phyloP scores from a whole-genome alignment of 1,140 invertebrate species.

The Nymphalis io region DNA sequence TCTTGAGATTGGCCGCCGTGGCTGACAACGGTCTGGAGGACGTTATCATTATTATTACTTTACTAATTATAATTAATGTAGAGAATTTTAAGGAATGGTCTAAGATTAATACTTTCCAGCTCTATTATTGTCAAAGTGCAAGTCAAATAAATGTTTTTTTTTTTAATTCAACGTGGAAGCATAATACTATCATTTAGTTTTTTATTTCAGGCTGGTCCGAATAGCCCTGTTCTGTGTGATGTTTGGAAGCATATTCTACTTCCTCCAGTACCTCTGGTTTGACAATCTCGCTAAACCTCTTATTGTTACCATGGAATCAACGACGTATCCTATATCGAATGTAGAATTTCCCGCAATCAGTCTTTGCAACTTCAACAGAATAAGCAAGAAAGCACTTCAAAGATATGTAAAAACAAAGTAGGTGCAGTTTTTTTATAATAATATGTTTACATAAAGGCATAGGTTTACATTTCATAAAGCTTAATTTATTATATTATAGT shows the following conservation, averaged over 20 bases:
- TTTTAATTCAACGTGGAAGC: too few relatives aligned
- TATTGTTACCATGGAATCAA: slow-evolving; percentile 75
- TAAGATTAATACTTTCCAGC: too few relatives aligned
- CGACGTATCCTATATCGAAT: slow-evolving; percentile 73
- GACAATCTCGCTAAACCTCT: slow-evolving; percentile 68
- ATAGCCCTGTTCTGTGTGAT: slow-evolving; percentile 37
- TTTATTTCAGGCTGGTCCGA: slow-evolving; percentile 45
- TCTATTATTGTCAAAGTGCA: too few relatives aligned
- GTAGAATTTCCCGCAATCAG: slow-evolving; percentile 81
- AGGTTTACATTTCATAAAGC: too few relatives aligned
- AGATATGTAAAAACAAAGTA: slow-evolving; percentile 60
- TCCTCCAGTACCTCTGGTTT: slow-evolving; percentile 53
- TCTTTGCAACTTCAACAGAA: slow-evolving; percentile 81
- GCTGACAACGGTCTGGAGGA: too few relatives aligned
- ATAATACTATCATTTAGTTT: not conserved
- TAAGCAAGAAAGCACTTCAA: slow-evolving; percentile 67
- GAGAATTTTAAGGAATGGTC: too few relatives aligned
- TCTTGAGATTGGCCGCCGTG: too few relatives aligned
- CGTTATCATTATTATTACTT: too few relatives aligned
- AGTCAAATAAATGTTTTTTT: too few relatives aligned
- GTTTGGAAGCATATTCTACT: slow-evolving; percentile 41
- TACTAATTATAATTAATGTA: too few relatives aligned
- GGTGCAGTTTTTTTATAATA: slow-evolving; percentile 38
- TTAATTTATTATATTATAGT: too few relatives aligned
- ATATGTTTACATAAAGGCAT: too few relatives aligned